Evolutionary conservation across 1,140 invertebrate species (phyloP).

Genomic region (Cherax quadricarinatus): DNA sequence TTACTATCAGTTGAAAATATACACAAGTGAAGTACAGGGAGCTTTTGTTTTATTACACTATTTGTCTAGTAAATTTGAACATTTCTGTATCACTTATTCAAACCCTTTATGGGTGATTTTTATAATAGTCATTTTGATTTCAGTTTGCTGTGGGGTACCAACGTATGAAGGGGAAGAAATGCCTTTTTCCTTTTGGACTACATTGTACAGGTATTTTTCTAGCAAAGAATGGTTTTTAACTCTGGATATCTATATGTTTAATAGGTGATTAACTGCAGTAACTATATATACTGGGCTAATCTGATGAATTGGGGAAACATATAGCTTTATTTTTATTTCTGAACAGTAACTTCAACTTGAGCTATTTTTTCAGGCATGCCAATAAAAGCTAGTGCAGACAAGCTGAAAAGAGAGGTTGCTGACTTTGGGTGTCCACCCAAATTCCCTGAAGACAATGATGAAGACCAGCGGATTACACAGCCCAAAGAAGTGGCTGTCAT

Average conservation of each 20-base stretch:
- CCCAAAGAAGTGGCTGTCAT: constrained; percentile 79
- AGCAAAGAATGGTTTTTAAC: not conserved
- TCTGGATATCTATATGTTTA: not conserved
- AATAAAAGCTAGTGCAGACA: constrained; percentile 94
- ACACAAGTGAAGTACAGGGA: no score
- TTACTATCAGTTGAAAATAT: no score
- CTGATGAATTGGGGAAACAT: not conserved
- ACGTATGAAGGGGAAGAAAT: constrained; percentile 92
- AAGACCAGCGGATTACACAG: constrained; percentile 77
- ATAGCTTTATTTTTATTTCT: not conserved
- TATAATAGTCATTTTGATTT: constrained; percentile 63
- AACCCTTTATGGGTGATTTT: no score
- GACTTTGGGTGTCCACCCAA: constrained; percentile 94
- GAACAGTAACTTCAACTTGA: not conserved
- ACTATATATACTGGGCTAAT: not conserved
- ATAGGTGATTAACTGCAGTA: not conserved
- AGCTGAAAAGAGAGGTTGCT: constrained; percentile 84
- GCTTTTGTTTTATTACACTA: no score
- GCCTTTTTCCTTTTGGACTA: constrained; percentile 98
- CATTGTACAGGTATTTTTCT: constrained; percentile 93
- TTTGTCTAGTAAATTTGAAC: no score
- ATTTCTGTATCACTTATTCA: no score
- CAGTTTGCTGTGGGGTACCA: constrained; percentile 95
- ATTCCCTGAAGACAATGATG: constrained; percentile 84
- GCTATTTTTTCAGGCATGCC: constrained; percentile 74